Evolutionary conservation across 1,140 invertebrate genomes (phyloP), one percentile per base, ranked within the genome.

Genomic region (Cyrtorhinus lividipennis): DNA sequence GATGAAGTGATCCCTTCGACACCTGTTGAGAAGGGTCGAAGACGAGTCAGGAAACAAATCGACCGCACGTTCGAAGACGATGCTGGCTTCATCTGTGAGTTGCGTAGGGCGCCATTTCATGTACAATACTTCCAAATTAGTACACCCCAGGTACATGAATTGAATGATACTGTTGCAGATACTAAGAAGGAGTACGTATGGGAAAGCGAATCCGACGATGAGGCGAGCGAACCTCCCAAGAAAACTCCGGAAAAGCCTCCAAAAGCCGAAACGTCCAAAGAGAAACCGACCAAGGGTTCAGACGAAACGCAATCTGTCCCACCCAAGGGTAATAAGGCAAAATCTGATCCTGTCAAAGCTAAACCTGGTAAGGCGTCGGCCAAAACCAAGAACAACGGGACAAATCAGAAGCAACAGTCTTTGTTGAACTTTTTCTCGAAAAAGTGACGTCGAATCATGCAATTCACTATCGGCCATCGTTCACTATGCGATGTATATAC

Each of bases 1-100:
- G 63, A 64, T 1, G 63, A 64, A 15, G 53, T 64, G 5, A 64
- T 64, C 22, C 63, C 63, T 23, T 57, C 63, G 0, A 64, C 63
- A 30, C 63, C 63, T 20, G 10, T 27, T n/a, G 58, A 27, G 15
- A 59, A 30, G 13, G 56, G 62, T 18, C 48, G 48, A 15, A 64
- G 56, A 22, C 22, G 63, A 25, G 59, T 64, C 5, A 8, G 59
- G 22, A 64, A 64, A 27, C 44, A 53, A 24, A 56, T 64, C 1
- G 59, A 60, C 53, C 38, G 48, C 38, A 60, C 25, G 22, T 64
- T 15, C 46, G 48, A 22, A 24, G 63, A 64, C 30, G 63, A 64
- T 12, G 63, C 60, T 24, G 63, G 63, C 18, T 64, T 60, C 45
- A 60, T 64, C 23, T 22, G 63, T 64, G 38, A 61, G 63, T 64